Evolutionary conservation across 2,113 vertebrate genomes (phyloP).

Genomic region (Recurvirostra avosetta): DNA sequence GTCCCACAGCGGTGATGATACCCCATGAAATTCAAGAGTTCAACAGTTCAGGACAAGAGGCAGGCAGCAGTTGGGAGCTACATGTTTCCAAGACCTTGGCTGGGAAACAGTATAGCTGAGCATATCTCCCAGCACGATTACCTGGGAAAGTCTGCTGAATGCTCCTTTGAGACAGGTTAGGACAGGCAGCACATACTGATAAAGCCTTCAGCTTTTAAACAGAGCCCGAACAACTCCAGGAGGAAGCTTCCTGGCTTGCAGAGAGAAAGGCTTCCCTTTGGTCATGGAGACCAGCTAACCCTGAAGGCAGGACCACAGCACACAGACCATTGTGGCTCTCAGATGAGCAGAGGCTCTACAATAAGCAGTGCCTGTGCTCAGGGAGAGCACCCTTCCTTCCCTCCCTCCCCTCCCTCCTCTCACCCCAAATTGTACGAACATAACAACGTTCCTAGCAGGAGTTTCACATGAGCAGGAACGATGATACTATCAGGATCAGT

Average conservation of each 20-base stretch:
- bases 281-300: background rate
- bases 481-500: background rate
- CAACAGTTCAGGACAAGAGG: background rate
- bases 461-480: background rate
- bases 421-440: background rate
- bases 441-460: background rate
- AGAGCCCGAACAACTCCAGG: background rate
- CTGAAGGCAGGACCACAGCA: background rate
- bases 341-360: background rate
- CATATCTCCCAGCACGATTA: background rate
- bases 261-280: background rate
- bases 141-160: background rate
- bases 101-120: background rate
- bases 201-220: background rate
- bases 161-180: background rate
- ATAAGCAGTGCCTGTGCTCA: background rate
- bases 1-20: background rate
- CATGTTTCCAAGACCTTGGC: background rate
- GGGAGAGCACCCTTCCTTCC: background rate
- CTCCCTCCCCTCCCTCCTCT: background rate
- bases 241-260: background rate
- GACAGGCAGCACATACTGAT: background rate
- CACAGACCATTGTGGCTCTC: fast-evolving
- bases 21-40: background rate
- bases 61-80: background rate